A percentile compares a stretch with the other conserved stretches of the same genome.
Evolutionary conservation across 92 coral and sea anemone species (phyloP).

Genomic region (Meandrina meandrites): DNA sequence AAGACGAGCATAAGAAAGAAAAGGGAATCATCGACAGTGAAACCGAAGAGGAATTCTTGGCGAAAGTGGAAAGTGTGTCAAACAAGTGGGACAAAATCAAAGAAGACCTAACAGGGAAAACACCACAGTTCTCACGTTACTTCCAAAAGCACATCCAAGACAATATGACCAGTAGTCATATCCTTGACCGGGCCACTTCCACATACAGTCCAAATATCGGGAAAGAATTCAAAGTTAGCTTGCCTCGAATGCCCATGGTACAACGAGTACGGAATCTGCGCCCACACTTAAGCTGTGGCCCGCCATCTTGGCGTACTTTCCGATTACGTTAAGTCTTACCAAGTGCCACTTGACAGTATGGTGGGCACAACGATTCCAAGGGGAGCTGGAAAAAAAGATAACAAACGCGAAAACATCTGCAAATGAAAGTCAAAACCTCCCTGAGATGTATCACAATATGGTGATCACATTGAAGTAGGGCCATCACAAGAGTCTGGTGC

Average conservation of each 20-base stretch:
- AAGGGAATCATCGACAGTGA: slow-evolving; percentile 58
- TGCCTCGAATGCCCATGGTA: slow-evolving; percentile 40
- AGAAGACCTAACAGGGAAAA: slow-evolving; percentile 19
- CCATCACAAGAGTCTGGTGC: slow-evolving; percentile 13
- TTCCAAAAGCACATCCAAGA: slow-evolving; percentile 41
- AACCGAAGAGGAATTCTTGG: slow-evolving; percentile 56
- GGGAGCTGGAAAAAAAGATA: slow-evolving; percentile 26
- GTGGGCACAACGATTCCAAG: slow-evolving; percentile 39
- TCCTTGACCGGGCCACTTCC: slow-evolving; percentile 41
- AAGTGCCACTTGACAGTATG: slow-evolving; percentile 33
- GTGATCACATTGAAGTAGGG: not conserved
- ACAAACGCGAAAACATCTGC: slow-evolving; percentile 24
- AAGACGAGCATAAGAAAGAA: slow-evolving; percentile 46
- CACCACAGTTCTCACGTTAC: slow-evolving; percentile 28
- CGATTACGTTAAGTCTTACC: slow-evolving; percentile 27
- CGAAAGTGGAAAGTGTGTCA: slow-evolving; percentile 60
- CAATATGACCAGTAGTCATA: slow-evolving; percentile 38
- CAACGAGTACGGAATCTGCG: slow-evolving; percentile 42
- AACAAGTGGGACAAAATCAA: slow-evolving; percentile 61
- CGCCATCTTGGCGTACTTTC: slow-evolving; percentile 25
- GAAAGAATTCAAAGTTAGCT: slow-evolving; percentile 39
- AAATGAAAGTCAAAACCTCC: slow-evolving; percentile 38
- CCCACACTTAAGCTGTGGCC: slow-evolving; percentile 54
- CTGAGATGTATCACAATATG: slow-evolving; percentile 46
- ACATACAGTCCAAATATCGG: slow-evolving; percentile 44